Percentiles rank a stretch among this genome's conserved stretches.
Conservation (phyloP, 2,113 vertebrate genomes). For the Apodemus speciosus region DNA sequence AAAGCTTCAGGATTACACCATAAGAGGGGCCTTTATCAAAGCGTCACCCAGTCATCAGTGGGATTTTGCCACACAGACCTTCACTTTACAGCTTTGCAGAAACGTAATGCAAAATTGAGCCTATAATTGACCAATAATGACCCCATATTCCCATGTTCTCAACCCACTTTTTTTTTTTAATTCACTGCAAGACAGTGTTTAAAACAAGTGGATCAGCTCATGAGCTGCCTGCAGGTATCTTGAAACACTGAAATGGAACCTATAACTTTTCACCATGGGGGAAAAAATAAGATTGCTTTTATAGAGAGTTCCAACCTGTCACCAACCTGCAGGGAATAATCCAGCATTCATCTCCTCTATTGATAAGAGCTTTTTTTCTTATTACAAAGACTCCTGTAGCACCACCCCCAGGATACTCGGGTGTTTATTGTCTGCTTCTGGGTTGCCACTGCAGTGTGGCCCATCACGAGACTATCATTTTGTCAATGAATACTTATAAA, state of each 20-base stretch:
- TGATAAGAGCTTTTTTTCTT: constrained; percentile 59
- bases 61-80: constrained; percentile 34
- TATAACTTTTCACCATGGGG: constrained; percentile 67
- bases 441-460: not conserved
- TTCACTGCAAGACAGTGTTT: constrained; percentile 43
- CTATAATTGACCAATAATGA: constrained; percentile 66
- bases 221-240: constrained; percentile 72
- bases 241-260: constrained; percentile 67
- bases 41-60: not conserved
- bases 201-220: constrained; percentile 54
- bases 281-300: constrained; percentile 70
- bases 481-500: constrained; percentile 56
- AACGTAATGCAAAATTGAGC: constrained; percentile 44
- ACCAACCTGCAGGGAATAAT: constrained; percentile 63
- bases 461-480: constrained; percentile 26
- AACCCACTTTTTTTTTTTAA: constrained; percentile 25
- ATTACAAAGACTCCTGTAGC: constrained; percentile 47
- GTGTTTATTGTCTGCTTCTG: constrained; percentile 6
- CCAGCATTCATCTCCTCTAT: constrained; percentile 40
- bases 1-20: constrained; percentile 29
- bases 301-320: not conserved
- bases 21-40: constrained; percentile 41
- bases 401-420: constrained; percentile 11
- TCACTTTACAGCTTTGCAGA: constrained; percentile 1
- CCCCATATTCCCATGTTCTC: constrained; percentile 1